A percentile compares a stretch with the other conserved stretches of the same genome.
Evolutionary conservation across 2,888 invertebrate genomes (phyloP).

Genomic region (Chirona hameri): DNA sequence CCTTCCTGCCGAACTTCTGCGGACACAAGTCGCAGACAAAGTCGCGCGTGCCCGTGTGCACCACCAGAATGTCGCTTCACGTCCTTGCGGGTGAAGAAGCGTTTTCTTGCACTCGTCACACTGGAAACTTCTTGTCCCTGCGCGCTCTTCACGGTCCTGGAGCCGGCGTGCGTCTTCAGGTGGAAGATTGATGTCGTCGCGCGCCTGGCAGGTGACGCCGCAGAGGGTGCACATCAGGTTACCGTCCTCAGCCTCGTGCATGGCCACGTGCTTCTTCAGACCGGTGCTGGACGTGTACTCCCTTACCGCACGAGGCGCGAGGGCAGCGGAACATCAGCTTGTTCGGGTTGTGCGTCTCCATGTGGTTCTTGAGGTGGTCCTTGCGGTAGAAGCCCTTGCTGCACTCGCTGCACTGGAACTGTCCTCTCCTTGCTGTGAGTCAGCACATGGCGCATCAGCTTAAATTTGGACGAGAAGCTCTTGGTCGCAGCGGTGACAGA

Average conservation of each 20-base stretch:
- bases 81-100: constrained; percentile 73
- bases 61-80: constrained; percentile 70
- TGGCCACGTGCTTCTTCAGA: constrained; percentile 66
- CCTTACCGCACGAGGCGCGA: constrained; percentile 61
- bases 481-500: constrained; percentile 67
- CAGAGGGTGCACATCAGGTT: constrained; percentile 67
- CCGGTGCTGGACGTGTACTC: constrained; percentile 66
- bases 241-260: constrained; percentile 71
- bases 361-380: constrained; percentile 73
- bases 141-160: constrained; percentile 66
- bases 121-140: constrained; percentile 68
- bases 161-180: constrained; percentile 70
- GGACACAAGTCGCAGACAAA: constrained; percentile 73
- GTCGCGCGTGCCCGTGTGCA: constrained; percentile 71
- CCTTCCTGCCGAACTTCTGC: constrained; percentile 73
- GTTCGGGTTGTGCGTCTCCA: constrained; percentile 60
- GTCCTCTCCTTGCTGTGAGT: constrained; percentile 68
- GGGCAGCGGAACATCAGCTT: constrained; percentile 58
- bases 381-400: constrained; percentile 70
- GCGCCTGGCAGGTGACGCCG: constrained; percentile 58
- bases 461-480: constrained; percentile 71
- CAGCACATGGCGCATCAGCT: constrained; percentile 66
- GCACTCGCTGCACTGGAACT: constrained; percentile 66
- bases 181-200: constrained; percentile 66
- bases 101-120: constrained; percentile 67